Evolutionary conservation across 2,797 vertebrate genomes (phyloP).

Genomic region (Alauda arvensis): DNA sequence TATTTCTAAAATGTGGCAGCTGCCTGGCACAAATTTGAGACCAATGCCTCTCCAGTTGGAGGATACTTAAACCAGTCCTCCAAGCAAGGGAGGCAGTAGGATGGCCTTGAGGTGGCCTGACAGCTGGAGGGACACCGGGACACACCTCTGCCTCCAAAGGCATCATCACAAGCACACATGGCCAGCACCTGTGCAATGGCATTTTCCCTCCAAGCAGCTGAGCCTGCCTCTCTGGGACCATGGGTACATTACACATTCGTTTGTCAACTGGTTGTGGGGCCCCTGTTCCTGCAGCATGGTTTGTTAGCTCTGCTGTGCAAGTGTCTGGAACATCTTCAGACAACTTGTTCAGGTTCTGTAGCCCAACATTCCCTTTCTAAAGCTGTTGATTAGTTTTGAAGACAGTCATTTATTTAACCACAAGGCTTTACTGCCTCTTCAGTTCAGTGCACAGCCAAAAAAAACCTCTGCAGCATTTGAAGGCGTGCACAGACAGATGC

Average conservation of each 20-base stretch:
- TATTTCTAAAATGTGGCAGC: not conserved
- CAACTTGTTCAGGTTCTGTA: not conserved
- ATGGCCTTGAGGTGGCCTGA: not conserved
- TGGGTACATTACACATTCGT: not conserved
- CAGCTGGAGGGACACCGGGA: rapidly evolving
- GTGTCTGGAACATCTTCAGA: not conserved
- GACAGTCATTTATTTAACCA: not conserved
- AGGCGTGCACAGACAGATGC: not conserved
- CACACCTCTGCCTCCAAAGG: not conserved
- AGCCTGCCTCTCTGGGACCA: not conserved
- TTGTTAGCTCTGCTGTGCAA: not conserved
- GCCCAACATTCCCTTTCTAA: not conserved
- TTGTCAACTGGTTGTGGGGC: too few species aligned
- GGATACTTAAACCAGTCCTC: not conserved
- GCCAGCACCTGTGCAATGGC: not conserved
- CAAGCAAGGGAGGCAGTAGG: not conserved
- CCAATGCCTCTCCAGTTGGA: not conserved
- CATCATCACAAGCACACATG: rapidly evolving
- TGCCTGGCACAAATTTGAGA: not conserved
- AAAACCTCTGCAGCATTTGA: not conserved
- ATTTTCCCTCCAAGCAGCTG: not conserved
- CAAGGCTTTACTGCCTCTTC: not conserved
- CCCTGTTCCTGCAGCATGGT: not conserved
- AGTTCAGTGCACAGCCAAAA: not conserved
- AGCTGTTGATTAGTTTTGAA: not conserved